Conservation (phyloP, 2,113 vertebrate genomes). For the Entomyzon cyanotis region DNA sequence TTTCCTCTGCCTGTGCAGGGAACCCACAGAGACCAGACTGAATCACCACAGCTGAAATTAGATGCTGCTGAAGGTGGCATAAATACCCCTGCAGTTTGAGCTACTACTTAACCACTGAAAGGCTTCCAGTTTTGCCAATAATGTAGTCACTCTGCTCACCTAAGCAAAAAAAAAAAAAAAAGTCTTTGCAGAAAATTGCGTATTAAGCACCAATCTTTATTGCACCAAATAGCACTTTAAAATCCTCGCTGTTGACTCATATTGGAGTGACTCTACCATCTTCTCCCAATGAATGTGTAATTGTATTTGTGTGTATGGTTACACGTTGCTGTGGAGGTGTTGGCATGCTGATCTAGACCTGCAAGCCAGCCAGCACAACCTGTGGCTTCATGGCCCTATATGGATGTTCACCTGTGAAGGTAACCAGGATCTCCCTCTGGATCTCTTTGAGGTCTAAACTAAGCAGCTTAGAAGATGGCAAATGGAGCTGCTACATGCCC, state of each 20-base stretch:
- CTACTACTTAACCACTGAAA: not conserved
- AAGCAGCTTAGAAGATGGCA: not conserved
- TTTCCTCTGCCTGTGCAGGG: not conserved
- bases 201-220: not conserved
- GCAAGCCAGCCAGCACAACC: not conserved
- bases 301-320: slow-evolving; percentile 42
- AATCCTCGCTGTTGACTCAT: slow-evolving; percentile 11
- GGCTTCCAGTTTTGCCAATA: not conserved
- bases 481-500: not conserved
- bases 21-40: not conserved
- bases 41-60: not conserved
- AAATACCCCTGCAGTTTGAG: not conserved
- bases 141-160: not conserved
- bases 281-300: slow-evolving; percentile 27
- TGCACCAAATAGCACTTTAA: not conserved
- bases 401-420: slow-evolving; percentile 24
- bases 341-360: not conserved
- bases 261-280: not conserved
- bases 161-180: not conserved
- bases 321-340: slow-evolving; percentile 32
- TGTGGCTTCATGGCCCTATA: not conserved
- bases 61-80: not conserved
- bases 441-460: not conserved
- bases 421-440: not conserved
- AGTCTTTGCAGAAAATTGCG: not conserved